Percentiles rank a stretch among this genome's conserved stretches.
These are phyloP conservation scores for Cactoblastis cactorum DNA, from an alignment of 2,888 invertebrate genomes.

Conservation along the genomic window DNA sequence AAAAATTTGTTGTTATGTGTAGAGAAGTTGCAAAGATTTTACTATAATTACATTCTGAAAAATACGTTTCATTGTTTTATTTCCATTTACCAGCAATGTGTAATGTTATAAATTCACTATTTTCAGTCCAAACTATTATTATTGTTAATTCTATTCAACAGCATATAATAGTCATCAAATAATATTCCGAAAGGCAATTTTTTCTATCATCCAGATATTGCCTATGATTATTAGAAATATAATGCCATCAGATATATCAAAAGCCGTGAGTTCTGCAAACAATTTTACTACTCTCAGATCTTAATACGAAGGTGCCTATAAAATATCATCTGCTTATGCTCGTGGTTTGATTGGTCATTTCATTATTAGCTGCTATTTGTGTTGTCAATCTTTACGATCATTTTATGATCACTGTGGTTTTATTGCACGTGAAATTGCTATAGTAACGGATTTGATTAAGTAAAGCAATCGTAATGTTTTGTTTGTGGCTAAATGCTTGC, in stretches of 20 bases:
- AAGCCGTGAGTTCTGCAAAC: conserved; percentile 56
- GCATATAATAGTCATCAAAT: no score
- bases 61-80: no score
- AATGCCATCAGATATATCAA: conserved; percentile 40
- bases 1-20: no score
- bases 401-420: conserved; percentile 71
- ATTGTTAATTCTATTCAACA: no score
- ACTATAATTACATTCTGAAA: no score
- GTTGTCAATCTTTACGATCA: conserved; percentile 72
- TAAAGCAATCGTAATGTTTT: conserved; percentile 57
- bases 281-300: conserved; percentile 58
- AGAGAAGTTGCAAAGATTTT: no score
- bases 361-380: conserved; percentile 72
- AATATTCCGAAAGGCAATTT: no score
- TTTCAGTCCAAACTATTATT: no score
- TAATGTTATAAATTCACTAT: no score
- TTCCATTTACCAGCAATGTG: no score
- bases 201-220: no score
- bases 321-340: conserved; percentile 52
- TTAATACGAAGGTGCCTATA: conserved; percentile 55
- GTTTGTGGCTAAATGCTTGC: conserved; percentile 47
- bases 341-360: conserved; percentile 56
- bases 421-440: conserved; percentile 69
- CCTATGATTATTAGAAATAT: not conserved
- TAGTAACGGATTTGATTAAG: conserved; percentile 72